Evolutionary conservation across 2,797 vertebrate genomes (phyloP).

Genomic region (Euphonia xanthogaster): DNA sequence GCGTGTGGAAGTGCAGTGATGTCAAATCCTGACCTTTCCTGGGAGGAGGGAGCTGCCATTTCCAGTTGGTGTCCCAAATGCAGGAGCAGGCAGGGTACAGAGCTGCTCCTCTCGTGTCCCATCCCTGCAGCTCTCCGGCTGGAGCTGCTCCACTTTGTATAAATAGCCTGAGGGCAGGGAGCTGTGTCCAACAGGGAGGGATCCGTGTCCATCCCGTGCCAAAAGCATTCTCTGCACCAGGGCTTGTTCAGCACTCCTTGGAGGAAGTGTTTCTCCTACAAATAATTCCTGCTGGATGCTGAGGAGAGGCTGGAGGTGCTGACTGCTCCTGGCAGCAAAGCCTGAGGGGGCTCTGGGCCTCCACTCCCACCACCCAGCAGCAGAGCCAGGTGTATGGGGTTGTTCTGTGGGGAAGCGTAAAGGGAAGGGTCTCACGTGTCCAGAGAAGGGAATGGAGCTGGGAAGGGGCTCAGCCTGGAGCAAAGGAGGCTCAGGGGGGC

Average conservation of each 20-base stretch:
- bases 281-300: not conserved
- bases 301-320: not conserved
- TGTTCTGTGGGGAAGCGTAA: not conserved
- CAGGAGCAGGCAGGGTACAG: not conserved
- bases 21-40: not conserved
- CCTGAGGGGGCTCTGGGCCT: not conserved
- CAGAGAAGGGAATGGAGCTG: not conserved
- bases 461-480: not conserved
- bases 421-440: not conserved
- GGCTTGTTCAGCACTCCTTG: not conserved
- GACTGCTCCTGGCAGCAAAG: not conserved
- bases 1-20: not conserved
- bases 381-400: fast-evolving
- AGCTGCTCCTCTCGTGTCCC: not conserved
- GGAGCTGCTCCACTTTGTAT: conserved; percentile 51
- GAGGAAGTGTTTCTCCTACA: not conserved
- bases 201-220: not conserved
- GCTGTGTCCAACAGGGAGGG: not conserved
- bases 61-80: not conserved
- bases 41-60: not conserved
- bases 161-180: not conserved
- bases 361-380: not conserved
- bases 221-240: not conserved
- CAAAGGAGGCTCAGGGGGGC: not conserved
- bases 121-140: not conserved